Evolutionary conservation across 2,113 vertebrate genomes (phyloP).

Genomic region (Oryctolagus cuniculus): DNA sequence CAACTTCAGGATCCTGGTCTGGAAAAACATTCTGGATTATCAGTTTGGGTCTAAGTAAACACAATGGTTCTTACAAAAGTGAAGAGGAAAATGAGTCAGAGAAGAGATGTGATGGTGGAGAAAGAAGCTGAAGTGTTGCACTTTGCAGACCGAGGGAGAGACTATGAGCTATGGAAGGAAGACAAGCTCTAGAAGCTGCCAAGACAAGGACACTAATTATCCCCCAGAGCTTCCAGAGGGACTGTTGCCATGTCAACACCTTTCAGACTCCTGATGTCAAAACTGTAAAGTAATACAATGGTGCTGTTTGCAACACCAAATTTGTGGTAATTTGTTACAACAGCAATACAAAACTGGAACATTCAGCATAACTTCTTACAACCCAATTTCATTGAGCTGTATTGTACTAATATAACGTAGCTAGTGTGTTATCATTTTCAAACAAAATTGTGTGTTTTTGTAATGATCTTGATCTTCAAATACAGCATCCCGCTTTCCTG

Average conservation of each 20-base stretch:
- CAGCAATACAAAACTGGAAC: background rate
- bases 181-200: background rate
- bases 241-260: background rate
- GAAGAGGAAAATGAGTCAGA: background rate
- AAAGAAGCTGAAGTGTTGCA: background rate
- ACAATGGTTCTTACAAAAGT: background rate
- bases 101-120: background rate
- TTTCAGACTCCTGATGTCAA: slow-evolving; percentile 25
- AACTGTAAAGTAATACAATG: background rate
- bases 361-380: background rate
- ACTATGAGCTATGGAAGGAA: background rate
- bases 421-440: background rate
- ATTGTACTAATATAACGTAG: background rate
- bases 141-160: background rate
- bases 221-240: background rate
- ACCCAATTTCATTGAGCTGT: background rate
- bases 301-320: background rate
- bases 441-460: background rate
- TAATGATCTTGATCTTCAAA: background rate
- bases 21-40: background rate
- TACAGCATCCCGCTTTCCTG: background rate
- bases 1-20: background rate
- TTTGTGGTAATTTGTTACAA: background rate
- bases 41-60: background rate
- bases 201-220: background rate